A percentile compares a stretch with the other conserved stretches of the same genome.
Evolutionary conservation across 2,113 vertebrate genomes (phyloP).

Genomic region (Limnothrissa miodon): DNA sequence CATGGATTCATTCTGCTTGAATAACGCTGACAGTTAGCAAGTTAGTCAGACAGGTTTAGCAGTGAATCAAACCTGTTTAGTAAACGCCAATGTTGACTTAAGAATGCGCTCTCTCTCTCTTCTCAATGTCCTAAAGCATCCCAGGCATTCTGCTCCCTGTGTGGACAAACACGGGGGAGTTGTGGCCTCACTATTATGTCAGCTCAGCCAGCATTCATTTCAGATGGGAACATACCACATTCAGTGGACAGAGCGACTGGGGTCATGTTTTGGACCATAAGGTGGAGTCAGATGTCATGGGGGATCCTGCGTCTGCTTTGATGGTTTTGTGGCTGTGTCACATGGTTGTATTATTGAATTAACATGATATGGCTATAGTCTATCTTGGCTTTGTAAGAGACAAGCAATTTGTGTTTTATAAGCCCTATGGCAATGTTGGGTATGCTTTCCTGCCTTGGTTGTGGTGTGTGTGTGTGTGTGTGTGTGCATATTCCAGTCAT

Average conservation of each 20-base stretch:
- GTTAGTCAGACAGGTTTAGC: background rate
- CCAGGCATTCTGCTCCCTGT: constrained; percentile 25
- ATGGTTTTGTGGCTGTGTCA: too few relatives aligned
- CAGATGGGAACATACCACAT: background rate
- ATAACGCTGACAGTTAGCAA: background rate
- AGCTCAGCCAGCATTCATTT: constrained; percentile 4
- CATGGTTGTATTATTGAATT: too few relatives aligned
- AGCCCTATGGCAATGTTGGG: background rate
- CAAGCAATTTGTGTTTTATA: too few relatives aligned
- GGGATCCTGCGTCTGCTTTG: too few relatives aligned
- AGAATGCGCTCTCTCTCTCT: constrained; percentile 35
- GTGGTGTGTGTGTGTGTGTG: too few relatives aligned
- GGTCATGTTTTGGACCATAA: background rate
- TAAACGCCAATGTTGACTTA: constrained; percentile 11
- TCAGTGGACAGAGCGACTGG: background rate
- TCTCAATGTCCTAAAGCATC: constrained; percentile 29
- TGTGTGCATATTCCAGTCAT: background rate
- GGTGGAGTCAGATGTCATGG: too few relatives aligned
- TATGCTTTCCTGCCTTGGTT: background rate
- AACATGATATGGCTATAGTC: too few relatives aligned
- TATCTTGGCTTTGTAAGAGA: too few relatives aligned
- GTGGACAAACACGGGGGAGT: background rate
- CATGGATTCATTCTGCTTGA: too few relatives aligned
- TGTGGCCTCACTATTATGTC: background rate
- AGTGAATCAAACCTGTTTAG: background rate